A percentile compares a stretch with the other conserved stretches of the same genome.
Conservation (phyloP, 2,113 vertebrate species). For the Tursiops truncatus region DNA sequence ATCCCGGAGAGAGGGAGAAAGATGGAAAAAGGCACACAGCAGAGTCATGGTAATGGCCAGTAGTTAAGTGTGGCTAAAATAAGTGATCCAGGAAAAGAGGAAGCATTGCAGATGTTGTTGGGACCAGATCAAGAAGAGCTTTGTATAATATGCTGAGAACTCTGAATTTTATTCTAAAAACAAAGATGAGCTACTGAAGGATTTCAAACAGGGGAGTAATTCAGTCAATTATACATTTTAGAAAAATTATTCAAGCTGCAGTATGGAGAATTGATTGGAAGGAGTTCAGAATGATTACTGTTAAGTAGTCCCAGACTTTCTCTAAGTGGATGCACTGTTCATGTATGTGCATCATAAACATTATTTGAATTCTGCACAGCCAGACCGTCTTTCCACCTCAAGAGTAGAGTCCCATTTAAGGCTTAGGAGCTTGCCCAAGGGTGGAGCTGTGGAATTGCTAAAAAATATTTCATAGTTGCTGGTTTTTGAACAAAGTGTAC, state of each 20-base stretch:
- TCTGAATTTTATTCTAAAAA: constrained; percentile 15
- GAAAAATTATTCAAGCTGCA: constrained; percentile 2
- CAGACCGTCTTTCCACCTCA: background rate
- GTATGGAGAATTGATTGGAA: background rate
- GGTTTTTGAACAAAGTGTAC: background rate
- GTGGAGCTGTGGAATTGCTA: background rate
- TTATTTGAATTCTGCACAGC: background rate
- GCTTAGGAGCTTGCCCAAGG: background rate
- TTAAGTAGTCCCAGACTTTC: background rate
- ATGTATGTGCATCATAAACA: background rate
- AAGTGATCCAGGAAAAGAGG: background rate
- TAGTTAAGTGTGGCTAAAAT: background rate
- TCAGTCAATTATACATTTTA: background rate
- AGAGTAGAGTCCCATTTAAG: background rate
- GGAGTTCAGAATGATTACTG: background rate
- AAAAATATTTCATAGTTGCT: background rate
- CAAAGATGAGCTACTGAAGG: background rate
- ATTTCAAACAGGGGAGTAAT: constrained; percentile 5
- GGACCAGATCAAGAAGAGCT: background rate
- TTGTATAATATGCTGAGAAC: background rate
- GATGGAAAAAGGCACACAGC: background rate
- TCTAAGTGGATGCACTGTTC: background rate
- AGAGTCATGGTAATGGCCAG: background rate
- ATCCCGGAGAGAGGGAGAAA: background rate
- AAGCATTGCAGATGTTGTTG: background rate